Conservation (phyloP, 2,888 invertebrate genomes). For the Xanthia icteritia region DNA sequence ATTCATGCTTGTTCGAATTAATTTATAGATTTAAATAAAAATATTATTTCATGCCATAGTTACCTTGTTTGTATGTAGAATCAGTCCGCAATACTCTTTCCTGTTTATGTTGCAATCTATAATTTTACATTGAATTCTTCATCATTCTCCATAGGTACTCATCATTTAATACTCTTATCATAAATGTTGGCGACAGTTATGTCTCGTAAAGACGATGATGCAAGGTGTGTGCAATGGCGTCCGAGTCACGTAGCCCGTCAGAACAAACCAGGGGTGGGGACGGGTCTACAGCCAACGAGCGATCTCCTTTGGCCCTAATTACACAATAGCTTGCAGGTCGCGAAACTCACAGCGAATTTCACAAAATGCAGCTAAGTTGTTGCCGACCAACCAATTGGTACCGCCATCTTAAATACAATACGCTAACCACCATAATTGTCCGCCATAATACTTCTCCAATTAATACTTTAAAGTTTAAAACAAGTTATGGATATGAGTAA, state of each 20-base stretch:
- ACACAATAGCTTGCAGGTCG: conserved; percentile 79
- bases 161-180: conserved; percentile 31
- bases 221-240: conserved; percentile 76
- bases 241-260: conserved; percentile 83
- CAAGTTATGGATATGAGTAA: conserved; percentile 21
- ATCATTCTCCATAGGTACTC: background rate
- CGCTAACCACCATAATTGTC: conserved; percentile 60
- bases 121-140: conserved; percentile 10
- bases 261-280: conserved; percentile 75
- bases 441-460: conserved; percentile 60
- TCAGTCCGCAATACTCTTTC: conserved; percentile 27
- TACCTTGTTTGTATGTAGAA: conserved; percentile 32
- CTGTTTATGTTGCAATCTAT: conserved; percentile 39
- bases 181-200: conserved; percentile 48
- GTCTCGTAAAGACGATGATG: conserved; percentile 72
- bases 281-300: conserved; percentile 77
- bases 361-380: conserved; percentile 65
- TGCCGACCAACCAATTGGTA: conserved; percentile 67
- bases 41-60: conserved; percentile 9
- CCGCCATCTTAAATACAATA: conserved; percentile 41
- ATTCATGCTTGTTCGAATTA: conserved; percentile 20
- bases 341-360: conserved; percentile 72
- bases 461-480: conserved; percentile 20
- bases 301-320: conserved; percentile 79
- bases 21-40: conserved; percentile 28